Evolutionary conservation across 2,888 invertebrate species (phyloP).

Genomic region (Rotaria socialis): DNA sequence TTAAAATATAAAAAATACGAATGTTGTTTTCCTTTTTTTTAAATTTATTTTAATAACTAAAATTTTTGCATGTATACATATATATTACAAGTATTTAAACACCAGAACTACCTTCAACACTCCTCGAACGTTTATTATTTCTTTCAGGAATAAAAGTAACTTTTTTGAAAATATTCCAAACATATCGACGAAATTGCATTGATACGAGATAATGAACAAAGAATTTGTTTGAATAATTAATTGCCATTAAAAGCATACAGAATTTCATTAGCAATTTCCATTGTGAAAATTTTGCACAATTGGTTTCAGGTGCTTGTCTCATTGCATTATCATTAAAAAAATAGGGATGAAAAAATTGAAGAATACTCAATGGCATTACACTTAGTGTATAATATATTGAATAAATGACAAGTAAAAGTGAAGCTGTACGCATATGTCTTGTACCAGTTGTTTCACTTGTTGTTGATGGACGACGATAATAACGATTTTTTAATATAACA

Average conservation of each 20-base stretch:
- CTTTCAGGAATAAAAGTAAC: not conserved
- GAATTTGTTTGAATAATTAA: constrained; percentile 26
- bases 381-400: constrained; percentile 3
- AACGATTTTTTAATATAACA: not conserved
- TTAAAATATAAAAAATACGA: too few species aligned
- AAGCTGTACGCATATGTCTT: constrained; percentile 17
- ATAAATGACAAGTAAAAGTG: constrained; percentile 17
- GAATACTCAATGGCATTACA: not conserved
- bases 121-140: not conserved
- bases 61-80: not conserved
- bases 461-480: not conserved
- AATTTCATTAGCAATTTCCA: constrained; percentile 12
- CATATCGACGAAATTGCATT: not conserved
- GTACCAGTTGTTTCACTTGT: not conserved
- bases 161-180: not conserved
- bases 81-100: not conserved
- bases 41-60: not conserved
- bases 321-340: not conserved
- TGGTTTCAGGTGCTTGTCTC: not conserved
- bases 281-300: not conserved
- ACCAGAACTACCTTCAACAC: not conserved
- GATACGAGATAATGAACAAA: not conserved
- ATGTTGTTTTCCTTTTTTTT: not conserved
- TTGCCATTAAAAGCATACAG: not conserved
- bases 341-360: constrained; percentile 1